A percentile compares a stretch with the other conserved stretches of the same genome.
Conservation (phyloP, 2,888 invertebrate genomes). For the Tolmerus cingulatus region DNA sequence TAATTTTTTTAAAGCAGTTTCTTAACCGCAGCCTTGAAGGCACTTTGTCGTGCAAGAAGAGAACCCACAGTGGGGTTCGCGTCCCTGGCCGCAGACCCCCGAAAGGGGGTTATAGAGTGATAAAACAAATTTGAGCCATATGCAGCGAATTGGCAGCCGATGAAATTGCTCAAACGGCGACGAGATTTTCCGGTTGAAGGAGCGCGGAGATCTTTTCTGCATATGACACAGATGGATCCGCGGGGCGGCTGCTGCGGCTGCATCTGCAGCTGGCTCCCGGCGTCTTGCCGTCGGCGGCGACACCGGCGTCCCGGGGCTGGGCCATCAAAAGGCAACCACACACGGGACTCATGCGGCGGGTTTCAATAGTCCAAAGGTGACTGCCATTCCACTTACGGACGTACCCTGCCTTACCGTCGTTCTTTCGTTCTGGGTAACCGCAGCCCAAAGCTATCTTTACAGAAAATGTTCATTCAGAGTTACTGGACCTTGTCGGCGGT, state of each 20-base stretch:
- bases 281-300: background rate
- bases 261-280: background rate
- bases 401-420: background rate
- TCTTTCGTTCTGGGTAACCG: constrained; percentile 4
- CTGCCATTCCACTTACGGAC: background rate
- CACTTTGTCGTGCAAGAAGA: background rate
- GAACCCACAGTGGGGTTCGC: background rate
- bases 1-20: background rate
- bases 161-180: constrained; percentile 3
- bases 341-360: background rate
- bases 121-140: constrained; percentile 6
- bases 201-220: background rate
- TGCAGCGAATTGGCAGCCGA: background rate
- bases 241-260: background rate
- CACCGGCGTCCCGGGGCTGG: background rate
- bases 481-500: constrained; percentile 24
- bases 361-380: background rate
- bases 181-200: constrained; percentile 10
- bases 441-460: background rate
- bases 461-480: constrained; percentile 14
- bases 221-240: background rate
- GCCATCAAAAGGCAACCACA: background rate
- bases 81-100: background rate
- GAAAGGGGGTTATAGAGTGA: background rate
- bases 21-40: constrained; percentile 12